These are phyloP conservation scores for Leucozona laternaria DNA, from an alignment of 2,888 invertebrate genomes.

Conservation along the genomic window DNA sequence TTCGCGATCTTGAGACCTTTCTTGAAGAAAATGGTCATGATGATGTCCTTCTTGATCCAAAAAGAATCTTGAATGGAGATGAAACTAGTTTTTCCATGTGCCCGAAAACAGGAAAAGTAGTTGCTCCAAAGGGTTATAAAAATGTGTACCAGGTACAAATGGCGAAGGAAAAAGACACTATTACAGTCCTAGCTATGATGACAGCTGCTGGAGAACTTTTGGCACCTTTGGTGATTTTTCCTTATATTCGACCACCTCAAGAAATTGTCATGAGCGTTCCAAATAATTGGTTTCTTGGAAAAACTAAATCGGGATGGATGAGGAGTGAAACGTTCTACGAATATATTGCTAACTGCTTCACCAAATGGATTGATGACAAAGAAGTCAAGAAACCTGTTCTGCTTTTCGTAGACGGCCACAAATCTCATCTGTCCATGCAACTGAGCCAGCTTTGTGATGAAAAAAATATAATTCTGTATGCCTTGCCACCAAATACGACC, in stretches of 20 bases:
- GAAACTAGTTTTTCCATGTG: constrained; percentile 23
- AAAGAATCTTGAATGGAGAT: constrained; percentile 16
- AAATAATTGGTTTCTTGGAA: constrained; percentile 6
- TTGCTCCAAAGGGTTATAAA: constrained; percentile 39
- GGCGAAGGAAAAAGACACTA: constrained; percentile 14
- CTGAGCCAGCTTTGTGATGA: too few relatives aligned
- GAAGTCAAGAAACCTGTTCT: too few relatives aligned
- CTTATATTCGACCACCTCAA: constrained; percentile 14
- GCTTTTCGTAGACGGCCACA: too few relatives aligned
- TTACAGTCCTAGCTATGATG: constrained; percentile 3
- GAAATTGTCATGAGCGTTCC: constrained; percentile 10
- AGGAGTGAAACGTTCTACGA: constrained; percentile 23
- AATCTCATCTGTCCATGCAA: too few relatives aligned
- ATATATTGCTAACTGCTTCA: constrained; percentile 25
- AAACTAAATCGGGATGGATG: constrained; percentile 6
- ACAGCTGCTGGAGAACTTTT: constrained; percentile 15
- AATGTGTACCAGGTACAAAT: not conserved
- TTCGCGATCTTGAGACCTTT: too few relatives aligned
- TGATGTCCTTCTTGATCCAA: too few relatives aligned
- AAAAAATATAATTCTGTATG: too few relatives aligned
- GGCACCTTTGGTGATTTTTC: constrained; percentile 20
- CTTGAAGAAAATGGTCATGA: too few relatives aligned
- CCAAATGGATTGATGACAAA: too few relatives aligned
- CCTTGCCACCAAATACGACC: too few relatives aligned
- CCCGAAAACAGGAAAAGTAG: constrained; percentile 63